Evolutionary conservation across 2,888 invertebrate genomes (phyloP).

Genomic region (Apocheima hispidaria): DNA sequence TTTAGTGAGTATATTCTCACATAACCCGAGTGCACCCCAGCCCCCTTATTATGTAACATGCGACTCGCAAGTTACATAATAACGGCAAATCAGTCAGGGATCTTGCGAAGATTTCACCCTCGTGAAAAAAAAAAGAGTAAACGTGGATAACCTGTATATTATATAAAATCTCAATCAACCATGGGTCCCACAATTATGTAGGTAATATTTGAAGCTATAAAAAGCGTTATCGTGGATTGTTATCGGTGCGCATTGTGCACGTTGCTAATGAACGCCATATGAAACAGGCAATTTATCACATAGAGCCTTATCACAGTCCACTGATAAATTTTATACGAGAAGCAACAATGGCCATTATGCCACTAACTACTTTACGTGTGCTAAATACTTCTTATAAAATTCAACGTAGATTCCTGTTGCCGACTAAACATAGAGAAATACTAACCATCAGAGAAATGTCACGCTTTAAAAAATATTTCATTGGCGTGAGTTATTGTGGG

Average conservation of each 20-base stretch:
- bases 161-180: slow-evolving; percentile 60
- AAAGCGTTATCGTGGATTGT: slow-evolving; percentile 75
- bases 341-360: slow-evolving; percentile 71
- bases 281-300: slow-evolving; percentile 86
- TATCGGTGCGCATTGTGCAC: slow-evolving; percentile 84
- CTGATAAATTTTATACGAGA: slow-evolving; percentile 79
- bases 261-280: slow-evolving; percentile 85
- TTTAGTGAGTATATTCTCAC: too few relatives aligned
- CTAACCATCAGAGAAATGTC: slow-evolving; percentile 19
- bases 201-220: slow-evolving; percentile 84
- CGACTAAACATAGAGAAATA: too few relatives aligned
- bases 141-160: slow-evolving; percentile 30
- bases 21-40: too few relatives aligned
- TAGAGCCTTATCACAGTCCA: slow-evolving; percentile 78
- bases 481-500: slow-evolving; percentile 15
- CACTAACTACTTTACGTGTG: slow-evolving; percentile 38
- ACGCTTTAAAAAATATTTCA: slow-evolving; percentile 17
- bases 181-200: slow-evolving; percentile 77
- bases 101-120: too few relatives aligned
- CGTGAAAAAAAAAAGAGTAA: too few relatives aligned
- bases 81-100: too few relatives aligned
- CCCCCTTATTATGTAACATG: too few relatives aligned
- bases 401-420: slow-evolving; percentile 19
- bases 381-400: slow-evolving; percentile 33
- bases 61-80: too few relatives aligned